phyloP scores from a whole-genome alignment of 2,888 invertebrate species.

The Sinhomidia bicolor region DNA sequence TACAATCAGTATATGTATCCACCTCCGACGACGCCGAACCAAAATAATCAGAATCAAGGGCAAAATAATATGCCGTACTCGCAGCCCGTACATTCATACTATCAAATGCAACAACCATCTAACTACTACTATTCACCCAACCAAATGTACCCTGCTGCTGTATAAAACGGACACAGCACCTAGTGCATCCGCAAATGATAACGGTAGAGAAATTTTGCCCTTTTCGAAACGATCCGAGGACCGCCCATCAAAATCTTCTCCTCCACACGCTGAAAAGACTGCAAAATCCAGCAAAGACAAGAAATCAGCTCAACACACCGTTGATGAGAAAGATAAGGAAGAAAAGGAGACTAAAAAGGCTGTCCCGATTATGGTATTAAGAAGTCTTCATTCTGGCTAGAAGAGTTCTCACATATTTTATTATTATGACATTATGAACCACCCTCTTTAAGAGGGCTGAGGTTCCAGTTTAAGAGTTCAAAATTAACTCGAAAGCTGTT shows the following conservation, averaged over 20 bases:
- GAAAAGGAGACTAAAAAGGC: slow-evolving; percentile 78
- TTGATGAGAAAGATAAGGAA: slow-evolving; percentile 58
- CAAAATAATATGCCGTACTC: slow-evolving; percentile 28
- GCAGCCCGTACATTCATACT: slow-evolving; percentile 16
- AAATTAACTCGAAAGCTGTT: slow-evolving; percentile 78
- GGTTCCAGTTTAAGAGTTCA: slow-evolving; percentile 67
- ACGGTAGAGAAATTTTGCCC: neutral
- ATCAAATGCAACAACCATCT: slow-evolving; percentile 50
- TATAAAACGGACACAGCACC: neutral
- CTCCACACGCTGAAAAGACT: neutral
- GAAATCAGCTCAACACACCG: neutral
- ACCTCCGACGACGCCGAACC: neutral
- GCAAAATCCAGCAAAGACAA: slow-evolving; percentile 48
- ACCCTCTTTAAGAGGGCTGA: slow-evolving; percentile 60
- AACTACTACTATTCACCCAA: slow-evolving; percentile 40
- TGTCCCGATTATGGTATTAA: slow-evolving; percentile 80
- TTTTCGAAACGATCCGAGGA: neutral
- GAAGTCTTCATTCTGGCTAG: slow-evolving; percentile 74
- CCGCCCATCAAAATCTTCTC: neutral
- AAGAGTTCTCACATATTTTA: slow-evolving; percentile 65
- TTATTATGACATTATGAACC: slow-evolving; percentile 43
- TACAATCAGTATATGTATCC: slow-evolving; percentile 59
- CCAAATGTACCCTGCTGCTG: slow-evolving; percentile 30
- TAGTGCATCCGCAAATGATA: neutral
- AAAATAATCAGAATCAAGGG: slow-evolving; percentile 26